phyloP scores from a whole-genome alignment of 2,113 vertebrate species.

The Dendrocopos noguchii region DNA sequence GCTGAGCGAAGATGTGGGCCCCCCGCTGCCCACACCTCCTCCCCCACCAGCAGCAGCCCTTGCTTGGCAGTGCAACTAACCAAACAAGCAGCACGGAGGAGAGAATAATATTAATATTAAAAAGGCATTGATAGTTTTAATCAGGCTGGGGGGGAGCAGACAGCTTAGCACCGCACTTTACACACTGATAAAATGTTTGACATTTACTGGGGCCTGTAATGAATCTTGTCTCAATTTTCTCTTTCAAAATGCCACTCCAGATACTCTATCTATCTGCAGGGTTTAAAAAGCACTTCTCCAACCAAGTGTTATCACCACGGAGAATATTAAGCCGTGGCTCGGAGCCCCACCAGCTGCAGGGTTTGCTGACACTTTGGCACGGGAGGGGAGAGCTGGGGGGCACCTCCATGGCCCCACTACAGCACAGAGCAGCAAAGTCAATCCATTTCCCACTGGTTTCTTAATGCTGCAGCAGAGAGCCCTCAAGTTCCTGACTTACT shows the following conservation, averaged over 20 bases:
- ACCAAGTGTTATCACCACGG: conserved; percentile 39
- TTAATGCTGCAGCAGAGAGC: accelerated
- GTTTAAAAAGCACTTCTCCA: conserved; percentile 68
- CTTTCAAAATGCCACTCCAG: conserved; percentile 76
- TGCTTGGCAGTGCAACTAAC: not conserved
- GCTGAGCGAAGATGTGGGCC: accelerated
- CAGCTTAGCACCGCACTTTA: conserved; percentile 62
- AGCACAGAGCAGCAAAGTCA: not conserved
- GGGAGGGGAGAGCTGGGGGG: not conserved
- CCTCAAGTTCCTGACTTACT: accelerated
- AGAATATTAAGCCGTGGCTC: conserved; percentile 7
- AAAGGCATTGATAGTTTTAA: conserved; percentile 69
- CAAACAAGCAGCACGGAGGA: not conserved
- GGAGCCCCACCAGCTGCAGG: not conserved
- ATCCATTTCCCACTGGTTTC: not conserved
- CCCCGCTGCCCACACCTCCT: accelerated
- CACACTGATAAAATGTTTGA: conserved; percentile 73
- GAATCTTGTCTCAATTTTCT: conserved; percentile 68
- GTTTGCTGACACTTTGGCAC: not conserved
- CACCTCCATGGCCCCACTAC: accelerated
- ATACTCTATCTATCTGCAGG: conserved; percentile 45
- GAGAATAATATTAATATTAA: conserved; percentile 64
- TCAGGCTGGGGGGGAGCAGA: conserved; percentile 60
- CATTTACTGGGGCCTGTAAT: conserved; percentile 68
- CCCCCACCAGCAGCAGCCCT: not conserved